Percentiles rank a stretch among this genome's conserved stretches.
Conservation (phyloP, 2,113 vertebrate species). For the Charadrius vociferus region DNA sequence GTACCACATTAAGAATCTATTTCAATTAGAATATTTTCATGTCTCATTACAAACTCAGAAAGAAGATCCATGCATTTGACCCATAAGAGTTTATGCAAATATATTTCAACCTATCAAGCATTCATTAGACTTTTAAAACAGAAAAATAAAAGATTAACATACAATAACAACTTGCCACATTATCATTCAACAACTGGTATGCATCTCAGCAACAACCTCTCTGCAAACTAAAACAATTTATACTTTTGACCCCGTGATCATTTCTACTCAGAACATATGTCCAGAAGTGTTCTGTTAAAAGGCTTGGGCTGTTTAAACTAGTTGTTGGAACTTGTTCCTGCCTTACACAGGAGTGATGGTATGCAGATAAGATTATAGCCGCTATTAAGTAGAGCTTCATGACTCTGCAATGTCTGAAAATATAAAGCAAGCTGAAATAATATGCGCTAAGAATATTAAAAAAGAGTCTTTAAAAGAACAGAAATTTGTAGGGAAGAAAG, state of each 20-base stretch:
- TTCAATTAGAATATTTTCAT: constrained; percentile 1
- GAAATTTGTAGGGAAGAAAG: neutral
- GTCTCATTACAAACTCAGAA: constrained; percentile 4
- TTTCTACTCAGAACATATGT: neutral
- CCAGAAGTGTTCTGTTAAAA: neutral
- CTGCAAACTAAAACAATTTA: neutral
- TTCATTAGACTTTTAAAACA: constrained; percentile 26
- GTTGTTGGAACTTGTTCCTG: neutral
- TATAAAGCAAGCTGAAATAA: neutral
- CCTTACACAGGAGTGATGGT: neutral
- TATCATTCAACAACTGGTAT: neutral
- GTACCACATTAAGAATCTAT: neutral
- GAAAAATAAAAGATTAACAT: neutral
- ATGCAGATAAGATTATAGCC: neutral
- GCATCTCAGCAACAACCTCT: neutral
- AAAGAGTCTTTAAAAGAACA: neutral
- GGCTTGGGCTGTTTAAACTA: neutral
- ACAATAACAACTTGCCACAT: neutral
- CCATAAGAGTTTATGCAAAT: constrained; percentile 7
- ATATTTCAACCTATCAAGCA: neutral
- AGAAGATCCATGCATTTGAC: neutral
- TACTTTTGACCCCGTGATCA: neutral
- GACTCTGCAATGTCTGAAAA: neutral
- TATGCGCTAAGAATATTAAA: neutral
- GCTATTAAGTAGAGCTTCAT: neutral